phyloP scores from a whole-genome alignment of 2,113 vertebrate species.

The Nerophis ophidion region DNA sequence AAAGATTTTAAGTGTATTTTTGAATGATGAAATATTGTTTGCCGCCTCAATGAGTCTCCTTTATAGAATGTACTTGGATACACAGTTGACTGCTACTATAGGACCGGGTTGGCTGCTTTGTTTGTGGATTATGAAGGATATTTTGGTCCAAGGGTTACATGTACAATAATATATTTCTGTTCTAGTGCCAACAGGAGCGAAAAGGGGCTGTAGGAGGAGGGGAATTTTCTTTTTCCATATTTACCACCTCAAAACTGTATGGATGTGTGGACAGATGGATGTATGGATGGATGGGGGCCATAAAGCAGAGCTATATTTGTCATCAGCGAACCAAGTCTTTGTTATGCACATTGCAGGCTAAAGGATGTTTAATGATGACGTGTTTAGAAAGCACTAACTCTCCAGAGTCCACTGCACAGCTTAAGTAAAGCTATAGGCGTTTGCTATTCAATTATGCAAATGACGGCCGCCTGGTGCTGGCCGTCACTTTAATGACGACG shows the following conservation, averaged over 20 bases:
- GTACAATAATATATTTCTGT: not conserved
- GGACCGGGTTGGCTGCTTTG: not conserved
- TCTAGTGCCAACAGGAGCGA: not conserved
- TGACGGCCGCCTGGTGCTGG: slow-evolving; percentile 52
- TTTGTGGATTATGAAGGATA: not conserved
- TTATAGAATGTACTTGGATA: no score
- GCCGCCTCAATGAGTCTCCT: no score
- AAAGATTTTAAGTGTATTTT: no score
- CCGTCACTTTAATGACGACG: slow-evolving; percentile 72
- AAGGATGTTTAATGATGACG: slow-evolving; percentile 70
- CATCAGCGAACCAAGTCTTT: slow-evolving; percentile 72
- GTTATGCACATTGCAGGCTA: slow-evolving; percentile 49
- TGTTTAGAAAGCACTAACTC: slow-evolving; percentile 55
- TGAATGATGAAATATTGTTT: no score
- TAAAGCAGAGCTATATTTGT: slow-evolving; percentile 29
- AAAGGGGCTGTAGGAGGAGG: no score
- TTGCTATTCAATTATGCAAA: slow-evolving; percentile 69
- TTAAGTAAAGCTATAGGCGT: slow-evolving; percentile 57
- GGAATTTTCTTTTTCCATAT: no score
- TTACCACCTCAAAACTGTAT: no score
- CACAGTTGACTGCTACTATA: not conserved
- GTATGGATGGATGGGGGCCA: not conserved
- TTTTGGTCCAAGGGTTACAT: not conserved
- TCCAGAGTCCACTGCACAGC: slow-evolving; percentile 53
- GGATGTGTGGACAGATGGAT: not conserved